Base-by-base conservation (phyloP, 2,888 invertebrate species). In the Carabus problematicus region DNA sequence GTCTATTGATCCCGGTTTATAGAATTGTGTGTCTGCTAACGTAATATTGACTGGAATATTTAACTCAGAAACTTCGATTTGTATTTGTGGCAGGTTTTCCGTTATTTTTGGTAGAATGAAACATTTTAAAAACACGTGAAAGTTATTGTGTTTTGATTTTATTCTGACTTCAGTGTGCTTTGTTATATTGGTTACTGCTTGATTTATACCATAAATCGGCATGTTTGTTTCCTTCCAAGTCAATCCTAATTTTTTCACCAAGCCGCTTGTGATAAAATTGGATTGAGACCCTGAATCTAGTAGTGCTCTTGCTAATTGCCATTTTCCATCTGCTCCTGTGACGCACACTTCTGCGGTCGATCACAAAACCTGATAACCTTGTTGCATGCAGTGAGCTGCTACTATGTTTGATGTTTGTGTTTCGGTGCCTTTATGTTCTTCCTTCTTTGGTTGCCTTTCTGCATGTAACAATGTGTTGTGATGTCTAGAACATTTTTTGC, bases 21-120 rank as follows among this genome's bases (percentile, higher is more conserved):
- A 40, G 40, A 70, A 71, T 7, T 56, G 45, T 6, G 72, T 70
- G 19, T 73, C 74, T 11, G 73, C 73, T 16, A 74, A 63, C 6
- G 49, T 42, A 8, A 73, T 62, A n/a, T 70, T 45, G 1, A 39
- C 43, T 1, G 74, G 73, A 41, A 73, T 59, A 9, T 61, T 70
- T 8, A 73, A 16, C 16, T 49, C 64, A 7, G 40, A 47, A 1
- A 55, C 12, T 16, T 73, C 45, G 42, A 73, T 59, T 39, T 41
- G 39, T 18, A 69, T 47, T 8, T 64, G 47, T 9, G 74, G 73
- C 16, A 73, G 40, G 45, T 70, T 58, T 39, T 70, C 70, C 8
- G 72, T 73, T 16, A 74, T 73, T 43, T 68, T 62, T 8, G 62
- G 70, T 14, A 74, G 40, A 11, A 73, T 45, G 16, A 71, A 56